Percentiles rank a stretch among this genome's conserved stretches.
These are phyloP conservation scores for Pangasius krempfi DNA, from an alignment of 2,797 vertebrate genomes.

Conservation along the genomic window DNA sequence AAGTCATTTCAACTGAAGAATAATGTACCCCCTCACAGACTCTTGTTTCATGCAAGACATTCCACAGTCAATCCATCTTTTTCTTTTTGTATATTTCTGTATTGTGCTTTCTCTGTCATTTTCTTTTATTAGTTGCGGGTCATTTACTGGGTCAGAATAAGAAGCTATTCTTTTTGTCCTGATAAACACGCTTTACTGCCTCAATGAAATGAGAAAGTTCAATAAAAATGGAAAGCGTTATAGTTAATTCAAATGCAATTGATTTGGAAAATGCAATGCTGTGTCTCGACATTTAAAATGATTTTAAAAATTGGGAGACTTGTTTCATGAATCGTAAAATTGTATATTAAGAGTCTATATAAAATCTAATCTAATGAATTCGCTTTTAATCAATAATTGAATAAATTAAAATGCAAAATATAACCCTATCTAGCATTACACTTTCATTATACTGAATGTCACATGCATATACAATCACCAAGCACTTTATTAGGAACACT, in stretches of 20 bases:
- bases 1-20: conserved; percentile 52
- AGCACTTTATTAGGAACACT: background rate
- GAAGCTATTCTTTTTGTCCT: conserved; percentile 10
- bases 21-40: conserved; percentile 9
- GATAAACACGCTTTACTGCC: conserved; percentile 38
- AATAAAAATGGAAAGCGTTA: conserved; percentile 54
- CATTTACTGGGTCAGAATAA: background rate
- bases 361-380: background rate
- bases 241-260: conserved; percentile 61
- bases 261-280: conserved; percentile 52
- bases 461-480: background rate
- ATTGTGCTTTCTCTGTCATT: conserved; percentile 19
- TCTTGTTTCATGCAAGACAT: conserved; percentile 18
- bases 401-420: background rate
- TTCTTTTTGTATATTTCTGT: background rate
- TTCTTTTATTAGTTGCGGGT: conserved; percentile 23
- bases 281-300: conserved; percentile 30
- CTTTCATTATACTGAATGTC: background rate
- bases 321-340: background rate
- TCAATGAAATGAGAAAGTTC: conserved; percentile 46
- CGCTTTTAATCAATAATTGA: background rate
- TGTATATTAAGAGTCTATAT: background rate
- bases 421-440: background rate
- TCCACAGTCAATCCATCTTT: background rate
- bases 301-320: background rate